These are phyloP conservation scores for Blastomussa wellsi DNA, from an alignment of 92 coral and sea anemone genomes.

Conservation along the genomic window DNA sequence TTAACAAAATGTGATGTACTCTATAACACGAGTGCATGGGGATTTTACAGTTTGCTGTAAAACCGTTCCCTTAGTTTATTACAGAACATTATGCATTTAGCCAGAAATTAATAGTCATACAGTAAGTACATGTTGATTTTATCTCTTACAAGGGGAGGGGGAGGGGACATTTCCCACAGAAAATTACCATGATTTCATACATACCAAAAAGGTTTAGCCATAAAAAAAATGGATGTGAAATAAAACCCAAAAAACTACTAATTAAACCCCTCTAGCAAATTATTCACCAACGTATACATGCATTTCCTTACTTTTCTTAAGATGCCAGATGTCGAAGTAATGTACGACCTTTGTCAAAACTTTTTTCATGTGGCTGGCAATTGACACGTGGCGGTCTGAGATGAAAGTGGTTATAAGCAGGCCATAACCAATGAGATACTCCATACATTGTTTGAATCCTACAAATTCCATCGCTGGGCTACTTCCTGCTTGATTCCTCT, in stretches of 20 bases:
- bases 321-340: slow-evolving; percentile 75
- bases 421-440: slow-evolving; percentile 48
- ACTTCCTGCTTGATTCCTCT: slow-evolving; percentile 66
- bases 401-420: slow-evolving; percentile 60
- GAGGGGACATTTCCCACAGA: too few species aligned
- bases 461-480: too few species aligned
- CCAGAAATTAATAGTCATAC: not conserved
- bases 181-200: too few species aligned
- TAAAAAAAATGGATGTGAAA: not conserved
- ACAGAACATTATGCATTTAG: slow-evolving; percentile 5
- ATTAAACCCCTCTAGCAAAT: not conserved
- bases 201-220: not conserved
- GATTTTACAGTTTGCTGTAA: too few species aligned
- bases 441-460: slow-evolving; percentile 52
- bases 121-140: not conserved
- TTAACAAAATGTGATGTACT: not conserved
- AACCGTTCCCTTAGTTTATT: not conserved
- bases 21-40: too few species aligned
- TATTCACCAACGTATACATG: too few species aligned
- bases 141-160: too few species aligned
- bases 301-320: slow-evolving; percentile 62
- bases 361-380: slow-evolving; percentile 68
- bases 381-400: slow-evolving; percentile 56
- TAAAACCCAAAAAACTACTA: not conserved
- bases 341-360: slow-evolving; percentile 48